Evolutionary conservation across 2,113 vertebrate genomes (phyloP), one percentile per base, ranked within the genome.

Genomic region (Carassius auratus): DNA sequence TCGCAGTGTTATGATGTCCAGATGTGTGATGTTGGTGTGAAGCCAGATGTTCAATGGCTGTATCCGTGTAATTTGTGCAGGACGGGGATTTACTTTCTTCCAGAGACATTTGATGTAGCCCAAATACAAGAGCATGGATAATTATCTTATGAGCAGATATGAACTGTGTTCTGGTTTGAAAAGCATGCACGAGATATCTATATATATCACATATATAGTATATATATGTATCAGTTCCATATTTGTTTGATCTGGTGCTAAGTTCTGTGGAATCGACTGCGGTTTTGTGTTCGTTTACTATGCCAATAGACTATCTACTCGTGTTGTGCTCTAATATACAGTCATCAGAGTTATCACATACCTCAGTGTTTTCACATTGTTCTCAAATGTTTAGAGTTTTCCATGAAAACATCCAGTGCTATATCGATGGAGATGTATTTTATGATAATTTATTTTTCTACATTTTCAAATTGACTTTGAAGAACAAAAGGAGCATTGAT

Each of bases 371-470:
- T 94, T 91, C 88, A 93, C 91, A 90, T 94, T 92, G 93, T 94
- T 88, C 91, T 93, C 92, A 88, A 90, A 93, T 89, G 90, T 93
- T 92, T 95, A 94, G 90, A 97, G 98, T 99, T 99, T 99, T 99
- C 97, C 97, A 99, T 99, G 97, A 99, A 99, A 99, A 99, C 97
- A 97, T 98, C 96, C 96, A 97, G 97, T 98, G 96, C 96, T 97
- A 97, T 96, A 98, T 98, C 94, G 96, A 97, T 97, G 95, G 95
- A 98, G 95, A 98, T 92, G 96, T 96, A 97, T 96, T 96, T 95
- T 96, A 96, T 97, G 94, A 97, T 96, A 96, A 94, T 97, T 98
- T 97, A 97, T 98, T 98, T 99, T 99, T 98, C 96, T 98, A 98
- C 96, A 96, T 97, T 96, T 95, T 94, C 92, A 95, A 96, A 95